Evolutionary conservation across 2,888 invertebrate genomes (phyloP), one percentile per base, ranked within the genome.

Genomic region (Cephalotes varians): DNA sequence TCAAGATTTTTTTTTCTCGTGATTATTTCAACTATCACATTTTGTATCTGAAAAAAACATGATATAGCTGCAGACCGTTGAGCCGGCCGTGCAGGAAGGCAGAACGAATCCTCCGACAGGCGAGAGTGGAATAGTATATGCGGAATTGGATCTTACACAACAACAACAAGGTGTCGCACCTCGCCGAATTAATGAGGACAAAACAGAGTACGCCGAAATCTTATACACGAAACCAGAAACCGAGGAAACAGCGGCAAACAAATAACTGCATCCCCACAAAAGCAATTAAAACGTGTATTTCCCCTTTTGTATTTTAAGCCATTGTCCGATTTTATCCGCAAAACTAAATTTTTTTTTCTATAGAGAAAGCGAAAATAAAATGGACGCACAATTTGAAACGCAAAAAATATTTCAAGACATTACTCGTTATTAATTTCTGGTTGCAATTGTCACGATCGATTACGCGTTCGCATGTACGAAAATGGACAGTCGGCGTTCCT

Each of bases 161-260:
- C 93, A 93, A 25, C 93, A 93, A 69, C 93, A 92, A 34, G 86
- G 87, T 10, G 85, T 69, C 10, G 65, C 90, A 1, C 91, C 93
- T 0, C 92, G 93, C 56, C 92, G 91, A 15, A 93, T 96, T 95
- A 91, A 95, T 92, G 96, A 97, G 1, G 97, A 96, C 87, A 96
- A 96, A 92, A 97, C 97, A 3, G 97, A 97, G 91, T 98, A 98
- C 94, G 98, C 98, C 0, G 98, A 98, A 94, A 98, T 98, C 80
- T 96, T 98, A 0, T 98, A 98, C 94, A 96, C 96, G 0, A 96
- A 96, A 85, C 94, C 95, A 5, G 95, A 95, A 51, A 93, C 94
- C 2, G 95, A 95, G 37, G 92, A 92, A 47, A 62, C 90, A 18
- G 81, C 86, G 21, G 71, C n/a, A n/a, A n/a, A 91, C 51, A 92